Base-by-base conservation (phyloP, 2,888 invertebrate genomes). In the Lissonota sp. region DNA sequence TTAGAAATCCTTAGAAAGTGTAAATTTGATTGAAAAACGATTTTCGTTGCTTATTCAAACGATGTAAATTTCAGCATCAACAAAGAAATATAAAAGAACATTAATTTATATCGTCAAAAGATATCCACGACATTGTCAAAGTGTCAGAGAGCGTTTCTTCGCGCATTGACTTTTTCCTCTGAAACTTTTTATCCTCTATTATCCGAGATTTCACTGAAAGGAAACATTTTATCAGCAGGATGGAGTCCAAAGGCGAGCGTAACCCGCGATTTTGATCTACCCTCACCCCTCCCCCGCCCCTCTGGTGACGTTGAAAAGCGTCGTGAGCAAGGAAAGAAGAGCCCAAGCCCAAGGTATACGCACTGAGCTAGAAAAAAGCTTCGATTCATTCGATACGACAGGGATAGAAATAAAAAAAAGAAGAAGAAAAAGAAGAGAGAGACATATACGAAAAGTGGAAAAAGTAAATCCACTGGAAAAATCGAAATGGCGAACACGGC, bases 401-500 rank as follows among this genome's bases (percentile, higher is more conserved):
- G 51, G 57, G 58, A 77, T 40, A 70, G 67, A 39, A 73, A 12
- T 49, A 58, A 51, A 70, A 72, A 10, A 26, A 76, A 49, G 16
- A 39, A 53, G 55, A 5, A 10, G 1, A 62, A 37, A 10, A 62
- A 6, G 53, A 16, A 46, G 40, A 16, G 26, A 71, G 26, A 60
- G 57, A 42, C 14, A 58, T 7, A 64, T 55, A 85, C 58, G 74
- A 40, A 71, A 70, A 81, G 55, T n/a, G 37, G 46, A 73, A 53
- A 62, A 6, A 16, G 46, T 14, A 57, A 40, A 37, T 51, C 16
- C 6, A 39, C n/a, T 6, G 40, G 12, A 44, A 40, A 72, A 85
- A 64, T 75, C 86, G 93, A 93, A 88, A 97, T 98, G 98, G 97
- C 98, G 90, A 98, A 98, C 93, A 97, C 97, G 87, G 97, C 97